These are phyloP conservation scores for Lutjanus erythropterus DNA, from an alignment of 2,113 vertebrate genomes.

Conservation along the genomic window DNA sequence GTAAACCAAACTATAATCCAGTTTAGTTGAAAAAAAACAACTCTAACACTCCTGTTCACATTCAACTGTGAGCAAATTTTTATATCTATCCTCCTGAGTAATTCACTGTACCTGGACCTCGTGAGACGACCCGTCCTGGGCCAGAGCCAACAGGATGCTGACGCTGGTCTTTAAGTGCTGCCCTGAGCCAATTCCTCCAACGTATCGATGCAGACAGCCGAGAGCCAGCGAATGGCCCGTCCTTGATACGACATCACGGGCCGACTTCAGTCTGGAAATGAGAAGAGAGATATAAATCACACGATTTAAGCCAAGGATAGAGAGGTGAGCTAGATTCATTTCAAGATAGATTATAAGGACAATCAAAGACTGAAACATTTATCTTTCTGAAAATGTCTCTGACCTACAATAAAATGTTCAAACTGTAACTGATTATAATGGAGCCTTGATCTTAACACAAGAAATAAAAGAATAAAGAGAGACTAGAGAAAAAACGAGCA, in stretches of 20 bases:
- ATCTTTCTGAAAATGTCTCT: neutral
- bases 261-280: constrained; percentile 92
- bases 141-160: constrained; percentile 96
- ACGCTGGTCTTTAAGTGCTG: constrained; percentile 99
- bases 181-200: constrained; percentile 98
- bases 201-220: constrained; percentile 97
- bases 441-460: neutral
- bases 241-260: constrained; percentile 97
- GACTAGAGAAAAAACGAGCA: neutral
- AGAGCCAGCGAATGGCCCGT: constrained; percentile 98
- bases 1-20: neutral
- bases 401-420: neutral
- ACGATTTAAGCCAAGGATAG: constrained; percentile 12
- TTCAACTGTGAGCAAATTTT: neutral
- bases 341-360: constrained; percentile 15
- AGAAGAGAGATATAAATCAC: constrained; percentile 11
- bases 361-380: neutral
- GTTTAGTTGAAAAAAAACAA: neutral
- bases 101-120: constrained; percentile 93
- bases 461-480: neutral
- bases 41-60: neutral
- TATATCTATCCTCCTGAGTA: constrained; percentile 13
- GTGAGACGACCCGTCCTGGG: constrained; percentile 96
- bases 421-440: neutral
- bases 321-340: neutral